Conservation (phyloP, 2,888 invertebrate genomes). For the Charanyca ferruginea region DNA sequence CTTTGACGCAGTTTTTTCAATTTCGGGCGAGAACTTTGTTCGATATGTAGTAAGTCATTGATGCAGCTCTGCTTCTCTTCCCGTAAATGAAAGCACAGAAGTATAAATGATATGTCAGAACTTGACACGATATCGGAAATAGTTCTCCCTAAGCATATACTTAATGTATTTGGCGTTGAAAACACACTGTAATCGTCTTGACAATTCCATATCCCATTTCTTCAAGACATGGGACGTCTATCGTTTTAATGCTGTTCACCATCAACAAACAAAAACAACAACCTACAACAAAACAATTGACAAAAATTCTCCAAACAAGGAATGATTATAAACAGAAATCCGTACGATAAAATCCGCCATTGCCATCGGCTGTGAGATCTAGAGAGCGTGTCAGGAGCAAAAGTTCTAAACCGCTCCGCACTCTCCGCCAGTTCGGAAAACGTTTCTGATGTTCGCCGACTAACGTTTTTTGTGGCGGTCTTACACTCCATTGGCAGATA, state of each 20-base stretch:
- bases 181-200: too few species aligned
- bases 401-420: conserved; percentile 77
- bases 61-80: not conserved
- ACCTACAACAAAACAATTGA: conserved; percentile 36
- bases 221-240: too few species aligned
- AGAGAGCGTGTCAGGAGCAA: conserved; percentile 74
- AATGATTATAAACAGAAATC: conserved; percentile 42
- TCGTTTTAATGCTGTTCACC: too few species aligned
- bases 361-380: conserved; percentile 63
- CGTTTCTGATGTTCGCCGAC: conserved; percentile 79
- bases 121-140: too few species aligned
- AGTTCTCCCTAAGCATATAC: too few species aligned
- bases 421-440: conserved; percentile 76
- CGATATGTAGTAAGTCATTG: not conserved
- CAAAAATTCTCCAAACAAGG: conserved; percentile 44
- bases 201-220: not conserved
- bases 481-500: conserved; percentile 26
- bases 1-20: conserved; percentile 28
- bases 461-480: conserved; percentile 69
- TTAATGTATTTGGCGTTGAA: not conserved
- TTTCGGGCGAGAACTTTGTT: conserved; percentile 12
- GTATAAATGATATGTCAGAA: too few species aligned
- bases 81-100: not conserved
- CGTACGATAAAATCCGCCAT: conserved; percentile 32
- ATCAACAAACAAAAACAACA: conserved; percentile 33